These are phyloP conservation scores for Pterostichus niger DNA, from an alignment of 2,888 invertebrate genomes.

Conservation along the genomic window DNA sequence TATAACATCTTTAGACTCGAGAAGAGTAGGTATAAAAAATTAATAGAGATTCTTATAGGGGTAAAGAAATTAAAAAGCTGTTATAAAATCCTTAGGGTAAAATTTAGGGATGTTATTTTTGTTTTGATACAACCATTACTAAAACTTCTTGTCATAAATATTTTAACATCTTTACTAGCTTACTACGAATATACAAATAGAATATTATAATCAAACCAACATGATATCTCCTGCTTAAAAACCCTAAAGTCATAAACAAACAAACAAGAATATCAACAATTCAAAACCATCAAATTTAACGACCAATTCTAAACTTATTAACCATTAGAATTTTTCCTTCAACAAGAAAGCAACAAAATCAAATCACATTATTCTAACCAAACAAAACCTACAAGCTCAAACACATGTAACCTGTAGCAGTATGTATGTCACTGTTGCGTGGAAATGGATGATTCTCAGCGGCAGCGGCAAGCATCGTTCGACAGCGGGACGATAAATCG, in stretches of 20 bases:
- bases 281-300: not conserved
- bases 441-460: constrained; percentile 16
- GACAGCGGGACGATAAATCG: constrained; percentile 59
- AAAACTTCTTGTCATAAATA: no score
- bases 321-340: not conserved
- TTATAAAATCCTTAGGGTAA: no score
- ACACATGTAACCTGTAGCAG: constrained; percentile 25
- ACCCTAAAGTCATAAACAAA: not conserved
- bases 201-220: not conserved
- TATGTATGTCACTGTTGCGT: constrained; percentile 51
- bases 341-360: not conserved
- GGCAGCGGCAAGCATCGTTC: constrained; percentile 9
- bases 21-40: no score
- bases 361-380: constrained; percentile 1
- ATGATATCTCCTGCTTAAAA: not conserved
- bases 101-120: not conserved
- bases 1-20: not conserved
- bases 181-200: no score
- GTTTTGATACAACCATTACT: no score
- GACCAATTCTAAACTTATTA: not conserved
- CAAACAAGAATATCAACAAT: not conserved
- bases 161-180: no score
- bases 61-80: not conserved
- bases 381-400: not conserved
- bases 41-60: not conserved